Evolutionary conservation across 2,113 vertebrate genomes (phyloP), one percentile per base, ranked within the genome.

Genomic region (Tetrax tetrax): DNA sequence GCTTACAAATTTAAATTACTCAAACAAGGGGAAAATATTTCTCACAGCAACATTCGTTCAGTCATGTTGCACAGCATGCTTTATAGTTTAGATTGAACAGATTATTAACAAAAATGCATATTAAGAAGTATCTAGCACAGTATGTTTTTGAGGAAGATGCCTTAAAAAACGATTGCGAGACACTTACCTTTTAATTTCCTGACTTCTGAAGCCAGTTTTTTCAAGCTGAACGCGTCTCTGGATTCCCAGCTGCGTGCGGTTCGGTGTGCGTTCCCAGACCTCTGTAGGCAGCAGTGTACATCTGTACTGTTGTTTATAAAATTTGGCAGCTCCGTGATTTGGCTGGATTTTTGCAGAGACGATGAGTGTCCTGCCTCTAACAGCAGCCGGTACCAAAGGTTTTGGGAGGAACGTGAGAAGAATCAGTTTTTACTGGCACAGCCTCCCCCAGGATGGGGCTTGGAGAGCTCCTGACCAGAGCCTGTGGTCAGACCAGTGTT

Each of bases 1-100:
- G 83, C 90, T 95, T 97, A 94, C 96, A 96, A 95, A 97, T 95
- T 92, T 91, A 96, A 95, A 95, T 91, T 75, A 89, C 82, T 97
- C 72, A 53, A 91, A 92, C 70, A 89, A 68, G 87, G 72, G 80
- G 82, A 61, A 83, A 87, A 64, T 91, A 92, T 69, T 92, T 96
- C 74, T 94, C 70, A 92, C 74, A 93, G 95, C 10, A 31, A 74
- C 91, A 63, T 96, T 95, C 47, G 93, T 95, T 96, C 96, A 91
- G 95, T 95, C 96, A 92, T 96, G 94, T 95, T 89, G 83, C 84
- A 63, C 83, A 89, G 89, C 83, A 65, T 5, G 4, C 92, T 93
- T 95, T 61, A 78, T 77, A 93, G 83, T 75, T 92, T 57, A 96
- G 94, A 96, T 96, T 41, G 91, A 90, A 85, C 74, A 94, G 94